Base-by-base conservation (phyloP, 2,113 vertebrate species). In the Stigmatopora nigra region DNA sequence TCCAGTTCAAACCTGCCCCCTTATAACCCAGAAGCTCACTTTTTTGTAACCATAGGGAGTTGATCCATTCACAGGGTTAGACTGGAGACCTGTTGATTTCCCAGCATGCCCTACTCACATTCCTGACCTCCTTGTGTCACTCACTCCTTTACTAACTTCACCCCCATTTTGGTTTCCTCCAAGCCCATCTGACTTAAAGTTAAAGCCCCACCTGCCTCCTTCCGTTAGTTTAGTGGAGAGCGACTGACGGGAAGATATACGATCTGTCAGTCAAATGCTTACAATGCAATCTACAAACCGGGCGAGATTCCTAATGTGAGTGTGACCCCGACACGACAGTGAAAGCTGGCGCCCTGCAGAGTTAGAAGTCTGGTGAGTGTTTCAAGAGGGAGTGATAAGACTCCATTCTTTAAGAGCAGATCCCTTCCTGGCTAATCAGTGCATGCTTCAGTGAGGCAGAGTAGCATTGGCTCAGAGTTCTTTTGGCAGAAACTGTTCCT, bases 71-170 rank as follows among this genome's bases (percentile, higher is more conserved):
- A 71, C 72, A 85, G 19, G 75, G 72, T 41, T 41, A 41, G 38
- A 58, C 70, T 76, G 64, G 17, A 73, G 69, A 89, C 82, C 83
- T 86, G 79, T 78, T 81, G 79, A 80, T 76, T 79, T 84, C 82
- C 80, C 82, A 85, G 80, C 81, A 84, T 86, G 76, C 87, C 47
- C 69, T 19, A 72, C 82, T 84, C 73, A 63, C 86, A 88, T 89
- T 89, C 85, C 82, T 88, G 86, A 86, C 86, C 85, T 88, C 85
- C 77, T 88, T 88, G 79, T 84, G 85, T 88, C 85, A 87, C 62
- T 88, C 85, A 87, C 62, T 82, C 80, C 80, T 63, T 78, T 22
- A 63, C 72, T 84, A 70, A 69, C 82, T 70, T 84, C 76, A 67
- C 67, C 65, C n/a, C 53, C n/a, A 7, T 59, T 41, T 60, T 66